A percentile compares a stretch with the other conserved stretches of the same genome.
Evolutionary conservation across 2,888 invertebrate species (phyloP).

Genomic region (Tiphia femorata): DNA sequence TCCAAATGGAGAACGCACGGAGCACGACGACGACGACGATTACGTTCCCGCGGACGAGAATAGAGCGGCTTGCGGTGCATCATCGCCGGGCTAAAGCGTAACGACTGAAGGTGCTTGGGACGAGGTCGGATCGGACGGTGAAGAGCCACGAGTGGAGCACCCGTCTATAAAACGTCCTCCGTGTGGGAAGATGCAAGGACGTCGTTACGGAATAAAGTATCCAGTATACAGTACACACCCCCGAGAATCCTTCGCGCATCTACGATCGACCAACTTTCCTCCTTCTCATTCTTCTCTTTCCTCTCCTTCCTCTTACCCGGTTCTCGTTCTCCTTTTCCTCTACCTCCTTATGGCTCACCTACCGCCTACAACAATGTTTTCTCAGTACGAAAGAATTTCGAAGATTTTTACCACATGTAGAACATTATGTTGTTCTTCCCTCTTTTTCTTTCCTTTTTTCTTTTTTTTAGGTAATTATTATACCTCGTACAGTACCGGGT

Average conservation of each 20-base stretch:
- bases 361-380: neutral
- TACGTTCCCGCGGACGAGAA: slow-evolving; percentile 33
- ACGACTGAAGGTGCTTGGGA: too few relatives aligned
- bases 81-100: too few relatives aligned
- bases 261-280: too few relatives aligned
- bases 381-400: too few relatives aligned
- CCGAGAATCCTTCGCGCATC: too few relatives aligned
- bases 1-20: too few relatives aligned
- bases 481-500: too few relatives aligned
- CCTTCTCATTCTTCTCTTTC: neutral
- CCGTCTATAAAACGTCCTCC: slow-evolving; percentile 46
- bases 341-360: neutral
- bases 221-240: too few relatives aligned
- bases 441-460: neutral
- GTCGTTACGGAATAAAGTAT: slow-evolving; percentile 45
- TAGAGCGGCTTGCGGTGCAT: too few relatives aligned
- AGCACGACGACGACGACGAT: slow-evolving; percentile 9
- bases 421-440: neutral
- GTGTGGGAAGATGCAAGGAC: slow-evolving; percentile 57
- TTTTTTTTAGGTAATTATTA: too few relatives aligned
- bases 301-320: slow-evolving; percentile 16
- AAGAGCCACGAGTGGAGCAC: slow-evolving; percentile 15
- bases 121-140: too few relatives aligned
- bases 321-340: slow-evolving; percentile 11
- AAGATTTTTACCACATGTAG: neutral